Evolutionary conservation across 2,888 invertebrate genomes (phyloP).

Genomic region (Eupsilia transversa): DNA sequence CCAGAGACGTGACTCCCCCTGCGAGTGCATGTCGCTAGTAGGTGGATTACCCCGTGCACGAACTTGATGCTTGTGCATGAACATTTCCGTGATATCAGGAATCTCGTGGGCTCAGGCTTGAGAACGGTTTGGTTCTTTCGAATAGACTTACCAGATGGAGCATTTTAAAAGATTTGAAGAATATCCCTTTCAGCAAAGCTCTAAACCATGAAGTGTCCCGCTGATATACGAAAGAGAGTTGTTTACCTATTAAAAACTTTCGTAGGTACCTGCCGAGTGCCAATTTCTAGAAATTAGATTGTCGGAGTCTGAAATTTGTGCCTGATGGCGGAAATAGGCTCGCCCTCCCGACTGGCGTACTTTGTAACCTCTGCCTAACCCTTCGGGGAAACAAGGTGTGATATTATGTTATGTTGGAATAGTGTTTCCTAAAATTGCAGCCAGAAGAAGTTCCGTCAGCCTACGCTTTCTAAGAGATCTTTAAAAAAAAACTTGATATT

Average conservation of each 20-base stretch:
- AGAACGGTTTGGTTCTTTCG: not conserved
- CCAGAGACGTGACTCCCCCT: slow-evolving; percentile 2
- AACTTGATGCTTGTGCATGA: not conserved
- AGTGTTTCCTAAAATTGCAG: not conserved
- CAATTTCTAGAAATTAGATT: not conserved
- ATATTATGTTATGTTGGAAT: too few species aligned
- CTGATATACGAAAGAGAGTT: not conserved
- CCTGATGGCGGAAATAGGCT: too few species aligned
- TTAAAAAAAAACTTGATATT: not conserved
- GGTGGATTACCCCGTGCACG: slow-evolving; percentile 1
- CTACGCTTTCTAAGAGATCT: not conserved
- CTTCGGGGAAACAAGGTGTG: too few species aligned
- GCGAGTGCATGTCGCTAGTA: not conserved
- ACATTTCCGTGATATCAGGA: not conserved
- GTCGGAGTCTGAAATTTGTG: too few species aligned
- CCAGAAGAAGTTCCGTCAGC: not conserved
- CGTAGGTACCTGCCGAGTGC: too few species aligned
- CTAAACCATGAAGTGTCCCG: not conserved
- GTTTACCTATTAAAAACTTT: not conserved
- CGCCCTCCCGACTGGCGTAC: too few species aligned
- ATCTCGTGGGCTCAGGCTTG: not conserved
- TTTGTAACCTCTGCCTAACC: too few species aligned
- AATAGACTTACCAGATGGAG: not conserved
- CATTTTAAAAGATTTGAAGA: not conserved
- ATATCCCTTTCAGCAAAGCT: not conserved